Evolutionary conservation across 37 sponge, comb jelly and placozoan genomes (phyloP).

Genomic region (Halichondria panicea): DNA sequence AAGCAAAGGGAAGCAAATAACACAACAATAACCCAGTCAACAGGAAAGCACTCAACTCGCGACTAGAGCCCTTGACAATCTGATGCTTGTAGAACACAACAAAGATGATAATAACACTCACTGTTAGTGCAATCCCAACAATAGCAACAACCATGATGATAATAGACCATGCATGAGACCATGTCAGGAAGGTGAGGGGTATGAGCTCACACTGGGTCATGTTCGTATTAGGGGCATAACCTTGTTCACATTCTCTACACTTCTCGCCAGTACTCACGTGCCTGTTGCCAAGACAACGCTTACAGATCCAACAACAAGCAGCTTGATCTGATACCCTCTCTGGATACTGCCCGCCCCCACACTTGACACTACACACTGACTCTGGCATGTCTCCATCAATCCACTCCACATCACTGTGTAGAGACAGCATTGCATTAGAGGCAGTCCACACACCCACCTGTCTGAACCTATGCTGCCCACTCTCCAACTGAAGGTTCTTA

Average conservation of each 20-base stretch:
- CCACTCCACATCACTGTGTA: conserved; percentile 4
- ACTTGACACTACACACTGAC: conserved; percentile 39
- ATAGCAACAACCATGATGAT: conserved; percentile 30
- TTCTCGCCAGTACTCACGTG: conserved; percentile 6
- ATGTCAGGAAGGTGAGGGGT: conserved; percentile 20
- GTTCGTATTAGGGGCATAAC: conserved; percentile 37
- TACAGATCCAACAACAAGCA: conserved; percentile 68
- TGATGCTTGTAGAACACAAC: conserved; percentile 24
- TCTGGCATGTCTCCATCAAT: background rate
- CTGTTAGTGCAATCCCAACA: conserved; percentile 32
- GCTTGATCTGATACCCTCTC: conserved; percentile 9
- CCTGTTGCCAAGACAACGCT: conserved; percentile 26
- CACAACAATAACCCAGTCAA: conserved; percentile 53
- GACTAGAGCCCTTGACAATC: conserved; percentile 69
- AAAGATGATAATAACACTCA: conserved; percentile 30
- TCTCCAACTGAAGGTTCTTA: conserved; percentile 25
- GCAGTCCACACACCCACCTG: conserved; percentile 2
- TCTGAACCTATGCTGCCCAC: conserved; percentile 4
- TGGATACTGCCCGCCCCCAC: conserved; percentile 43
- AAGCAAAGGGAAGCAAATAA: conserved; percentile 45
- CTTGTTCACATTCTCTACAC: conserved; percentile 48
- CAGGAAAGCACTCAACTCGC: conserved; percentile 68
- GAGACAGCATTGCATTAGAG: background rate
- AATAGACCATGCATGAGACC: conserved; percentile 21
- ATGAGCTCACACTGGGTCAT: conserved; percentile 36